Conservation (phyloP, 2,888 invertebrate genomes). For the Melanostoma scalare region DNA sequence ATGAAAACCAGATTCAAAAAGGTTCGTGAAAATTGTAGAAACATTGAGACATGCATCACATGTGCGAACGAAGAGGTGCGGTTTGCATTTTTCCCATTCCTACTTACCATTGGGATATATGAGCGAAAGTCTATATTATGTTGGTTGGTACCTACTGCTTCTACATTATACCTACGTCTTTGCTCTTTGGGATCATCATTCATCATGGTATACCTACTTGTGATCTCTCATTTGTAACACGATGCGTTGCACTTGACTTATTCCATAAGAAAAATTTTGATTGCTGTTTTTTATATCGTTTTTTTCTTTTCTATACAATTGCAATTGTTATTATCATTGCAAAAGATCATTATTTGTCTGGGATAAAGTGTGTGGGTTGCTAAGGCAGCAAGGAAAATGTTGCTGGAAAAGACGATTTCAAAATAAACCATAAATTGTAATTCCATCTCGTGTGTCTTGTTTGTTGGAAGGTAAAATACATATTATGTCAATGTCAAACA, state of each 20-base stretch:
- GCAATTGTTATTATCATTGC: background rate
- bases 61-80: constrained; percentile 42
- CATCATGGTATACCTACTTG: background rate
- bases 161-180: background rate
- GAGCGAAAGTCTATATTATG: constrained; percentile 49
- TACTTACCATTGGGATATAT: constrained; percentile 20
- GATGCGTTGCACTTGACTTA: constrained; percentile 1
- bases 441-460: too few species aligned
- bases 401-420: too few species aligned
- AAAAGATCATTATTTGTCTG: too few species aligned
- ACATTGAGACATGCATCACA: constrained; percentile 34
- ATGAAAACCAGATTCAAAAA: constrained; percentile 61
- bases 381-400: too few species aligned
- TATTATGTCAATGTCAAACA: too few species aligned
- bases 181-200: background rate
- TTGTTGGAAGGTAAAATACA: too few species aligned
- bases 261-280: background rate
- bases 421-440: too few species aligned
- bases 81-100: constrained; percentile 43
- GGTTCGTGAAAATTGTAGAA: constrained; percentile 52
- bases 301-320: constrained; percentile 9
- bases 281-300: background rate
- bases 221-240: constrained; percentile 10
- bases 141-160: background rate
- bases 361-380: too few species aligned